Base-by-base conservation (phyloP, 1,140 invertebrate genomes). In the Gryon sp. region DNA sequence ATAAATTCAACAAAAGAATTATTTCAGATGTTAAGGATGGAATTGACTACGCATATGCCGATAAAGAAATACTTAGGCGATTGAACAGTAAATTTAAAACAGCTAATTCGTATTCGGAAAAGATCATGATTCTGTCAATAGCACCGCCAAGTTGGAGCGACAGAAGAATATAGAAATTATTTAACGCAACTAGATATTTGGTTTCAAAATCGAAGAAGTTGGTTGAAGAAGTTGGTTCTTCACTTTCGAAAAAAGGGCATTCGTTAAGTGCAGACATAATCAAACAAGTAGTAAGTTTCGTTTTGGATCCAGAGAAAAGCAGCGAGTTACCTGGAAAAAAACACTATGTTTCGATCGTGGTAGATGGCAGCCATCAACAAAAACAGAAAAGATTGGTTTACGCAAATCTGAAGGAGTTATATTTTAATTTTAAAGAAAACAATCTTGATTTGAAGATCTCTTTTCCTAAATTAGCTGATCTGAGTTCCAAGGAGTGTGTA, bases 391-490 rank as follows among this genome's bases (percentile, higher is more conserved):
- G 75, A 9, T 32, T 74, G 15, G 50, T 75, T 15, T 55, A 78
- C 5, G 16, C 46, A 59, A 81, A 81, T 65, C 40, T 80, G 7
- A 63, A 77, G 19, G 78, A 80, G 43, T 43, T 80, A 12, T 63
- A 79, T 59, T 14, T 19, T 16, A 24, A 16, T 28, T 81, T 81
- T 43, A 69, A 36, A 45, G 28, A 45, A 11, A 34, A 53, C 24
- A 16, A 68, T 34, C 40, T 55, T 19, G 32, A 68, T 14, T 0
- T 52, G 4, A 68, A 73, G 36, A n/a, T n/a, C n/a, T n/a, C n/a
- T n/a, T n/a, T n/a, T n/a, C n/a, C n/a, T n/a, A n/a, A n/a, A n/a
- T n/a, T n/a, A n/a, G n/a, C n/a, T n/a, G n/a, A n/a, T n/a, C n/a
- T n/a, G n/a, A n/a, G n/a, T n/a, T n/a, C n/a, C n/a, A n/a, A n/a